Base-by-base conservation (phyloP, 2,113 vertebrate genomes). In the Rhabdomys dilectus region DNA sequence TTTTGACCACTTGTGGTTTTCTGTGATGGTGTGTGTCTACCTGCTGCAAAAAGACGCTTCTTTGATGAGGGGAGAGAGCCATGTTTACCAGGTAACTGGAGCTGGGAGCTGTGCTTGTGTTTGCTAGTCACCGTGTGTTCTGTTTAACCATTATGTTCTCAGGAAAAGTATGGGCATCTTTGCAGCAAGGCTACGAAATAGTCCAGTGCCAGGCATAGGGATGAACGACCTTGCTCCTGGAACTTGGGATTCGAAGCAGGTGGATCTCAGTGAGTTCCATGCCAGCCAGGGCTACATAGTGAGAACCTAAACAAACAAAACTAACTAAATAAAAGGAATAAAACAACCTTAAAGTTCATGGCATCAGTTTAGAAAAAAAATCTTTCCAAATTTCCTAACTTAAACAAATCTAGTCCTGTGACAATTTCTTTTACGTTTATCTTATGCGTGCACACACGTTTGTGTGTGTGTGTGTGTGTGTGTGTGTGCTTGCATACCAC, bases 331-430 rank as follows among this genome's bases (percentile, higher is more conserved):
- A 56, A 53, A 80, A 56, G 77, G 51, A 80, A 80, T 36, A 80
- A 13, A 36, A n/a, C 36, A 81, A 34, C 53, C 56, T 36, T 82
- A 58, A 94, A 72, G 1, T 66, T 10, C n/a, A 85, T 89, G 36
- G 58, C 11, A 36, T 36, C 29, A 62, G 39, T 51, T 66, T 17
- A 22, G 78, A 16, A 42, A 91, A 17, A 68, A 68, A 21, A 60
- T 31, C 48, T 68, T 85, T 86, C 29, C 66, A 64, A 77, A 53
- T 26, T 48, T 51, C 26, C 45, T 70, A 64, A 73, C 11, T 92
- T 93, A 92, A 93, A 58, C 64, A 95, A 86, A 88, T 96, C 91
- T 88, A 60, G 15, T 94, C 21, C 13, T 2, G 5, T 60, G 22
- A 62, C 13, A 60, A n/a, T 29, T n/a, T 64, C 51, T 39, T 78